Base-by-base conservation (phyloP, 1,140 invertebrate genomes). In the Monochamus saltuarius region DNA sequence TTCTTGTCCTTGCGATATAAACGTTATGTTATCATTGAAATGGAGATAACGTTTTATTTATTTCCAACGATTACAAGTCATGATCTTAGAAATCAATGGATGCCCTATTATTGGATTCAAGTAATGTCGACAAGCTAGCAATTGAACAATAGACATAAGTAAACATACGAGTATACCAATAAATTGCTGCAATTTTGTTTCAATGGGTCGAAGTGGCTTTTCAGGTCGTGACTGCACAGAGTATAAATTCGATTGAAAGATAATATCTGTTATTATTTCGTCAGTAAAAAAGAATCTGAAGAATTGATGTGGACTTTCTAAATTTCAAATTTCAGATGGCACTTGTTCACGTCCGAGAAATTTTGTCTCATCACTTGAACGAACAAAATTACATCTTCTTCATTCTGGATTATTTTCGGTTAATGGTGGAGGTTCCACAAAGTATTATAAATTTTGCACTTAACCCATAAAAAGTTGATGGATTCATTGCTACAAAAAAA, bases 51-150 rank as follows among this genome's bases (percentile, higher is more conserved):
- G 7, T n/a, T 42, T 42, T 7, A 42, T 13, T 17, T 9, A 17
- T n/a, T 42, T 11, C 13, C 13, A 42, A 19, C 46, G 36, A n/a
- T 67, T 72, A 43, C 59, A 62, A 9, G 58, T 63, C 62, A 72
- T 67, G 38, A 45, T 61, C n/a, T 54, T 50, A 53, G 53, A 46
- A 38, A 64, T 43, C 29, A 10, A 13, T 22, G 14, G 39, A 16
- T 56, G 45, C 2, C 56, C 38, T 14, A 51, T n/a, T 37, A 10
- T 16, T 13, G 8, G 22, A 39, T 17, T 53, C 47, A 35, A 59
- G 22, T 59, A 53, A 19, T 10, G 10, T 42, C 57, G 14, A 19
- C 22, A 9, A 14, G 57, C 10, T 4, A 47, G 57, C 14, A 53
- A 34, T 11, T 47, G n/a, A 14, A 59, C 37, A 53, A 59, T 6